These are phyloP conservation scores for Ophiothrix spiculata DNA, from an alignment of 35 echinoderm and acorn worm species.

Conservation along the genomic window DNA sequence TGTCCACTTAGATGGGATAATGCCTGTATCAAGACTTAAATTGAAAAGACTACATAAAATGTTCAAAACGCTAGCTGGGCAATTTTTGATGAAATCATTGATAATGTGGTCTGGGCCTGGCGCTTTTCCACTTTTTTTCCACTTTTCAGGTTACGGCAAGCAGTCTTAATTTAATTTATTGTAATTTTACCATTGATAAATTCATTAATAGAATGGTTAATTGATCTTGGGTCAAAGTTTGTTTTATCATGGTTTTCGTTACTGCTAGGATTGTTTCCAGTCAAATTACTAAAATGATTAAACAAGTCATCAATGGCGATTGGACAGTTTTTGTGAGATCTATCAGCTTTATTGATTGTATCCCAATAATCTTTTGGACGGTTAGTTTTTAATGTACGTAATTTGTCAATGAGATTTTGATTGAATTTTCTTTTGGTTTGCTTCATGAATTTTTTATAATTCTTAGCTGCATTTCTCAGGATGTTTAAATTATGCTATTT, in stretches of 20 bases:
- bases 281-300: not conserved
- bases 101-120: not conserved
- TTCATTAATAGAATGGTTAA: not conserved
- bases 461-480: not conserved
- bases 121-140: not conserved
- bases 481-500: not conserved
- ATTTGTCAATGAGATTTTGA: not conserved
- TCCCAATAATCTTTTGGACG: not conserved
- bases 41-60: not conserved
- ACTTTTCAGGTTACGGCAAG: not conserved
- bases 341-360: not conserved
- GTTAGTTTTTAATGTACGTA: not conserved
- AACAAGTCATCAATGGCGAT: not conserved
- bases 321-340: not conserved
- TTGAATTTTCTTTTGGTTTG: not conserved
- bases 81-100: slow-evolving; percentile 4
- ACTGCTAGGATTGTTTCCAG: not conserved
- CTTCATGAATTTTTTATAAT: not conserved
- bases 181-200: slow-evolving; percentile 10
- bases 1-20: not conserved
- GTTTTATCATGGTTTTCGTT: not conserved
- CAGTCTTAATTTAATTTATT: not conserved
- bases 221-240: not conserved
- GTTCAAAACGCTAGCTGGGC: not conserved
- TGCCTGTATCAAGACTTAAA: not conserved